Evolutionary conservation across 2,888 invertebrate genomes (phyloP).

Genomic region (Luffia ferchaultella): DNA sequence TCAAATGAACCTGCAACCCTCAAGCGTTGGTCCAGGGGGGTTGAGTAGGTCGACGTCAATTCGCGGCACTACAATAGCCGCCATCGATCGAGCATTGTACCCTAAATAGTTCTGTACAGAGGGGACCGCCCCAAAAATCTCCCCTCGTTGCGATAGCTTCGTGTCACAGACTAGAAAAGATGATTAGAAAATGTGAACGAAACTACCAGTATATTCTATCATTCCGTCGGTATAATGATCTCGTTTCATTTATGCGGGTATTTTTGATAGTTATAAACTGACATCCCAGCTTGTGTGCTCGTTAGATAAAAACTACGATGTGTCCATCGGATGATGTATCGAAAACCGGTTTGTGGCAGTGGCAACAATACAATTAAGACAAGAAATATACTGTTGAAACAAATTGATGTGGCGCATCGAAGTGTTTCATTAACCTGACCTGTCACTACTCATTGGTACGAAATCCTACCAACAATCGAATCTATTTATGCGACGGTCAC

Average conservation of each 20-base stretch:
- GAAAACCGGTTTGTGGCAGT: neutral
- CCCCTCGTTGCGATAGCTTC: neutral
- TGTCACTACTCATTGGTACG: too few relatives aligned
- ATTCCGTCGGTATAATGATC: neutral
- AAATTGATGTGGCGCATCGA: too few relatives aligned
- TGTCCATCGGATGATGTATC: neutral
- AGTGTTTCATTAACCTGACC: too few relatives aligned
- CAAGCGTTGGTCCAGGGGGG: constrained; percentile 16
- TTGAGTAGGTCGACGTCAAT: constrained; percentile 19
- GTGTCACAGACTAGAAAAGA: constrained; percentile 2
- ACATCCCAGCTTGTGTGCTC: neutral
- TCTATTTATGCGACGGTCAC: too few relatives aligned
- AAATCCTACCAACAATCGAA: too few relatives aligned
- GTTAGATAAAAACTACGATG: neutral
- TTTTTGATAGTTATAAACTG: neutral
- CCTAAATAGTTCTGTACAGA: constrained; percentile 34
- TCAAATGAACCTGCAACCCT: constrained; percentile 43
- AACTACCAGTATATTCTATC: constrained; percentile 2
- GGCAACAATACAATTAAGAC: too few relatives aligned
- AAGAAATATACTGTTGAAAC: too few relatives aligned
- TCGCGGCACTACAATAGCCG: constrained; percentile 23
- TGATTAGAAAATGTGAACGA: constrained; percentile 2
- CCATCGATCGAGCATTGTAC: constrained; percentile 39
- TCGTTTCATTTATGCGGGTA: neutral
- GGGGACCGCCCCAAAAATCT: constrained; percentile 3